Conservation (phyloP, 2,797 vertebrate species). For the Gymnoscopelus braueri region DNA sequence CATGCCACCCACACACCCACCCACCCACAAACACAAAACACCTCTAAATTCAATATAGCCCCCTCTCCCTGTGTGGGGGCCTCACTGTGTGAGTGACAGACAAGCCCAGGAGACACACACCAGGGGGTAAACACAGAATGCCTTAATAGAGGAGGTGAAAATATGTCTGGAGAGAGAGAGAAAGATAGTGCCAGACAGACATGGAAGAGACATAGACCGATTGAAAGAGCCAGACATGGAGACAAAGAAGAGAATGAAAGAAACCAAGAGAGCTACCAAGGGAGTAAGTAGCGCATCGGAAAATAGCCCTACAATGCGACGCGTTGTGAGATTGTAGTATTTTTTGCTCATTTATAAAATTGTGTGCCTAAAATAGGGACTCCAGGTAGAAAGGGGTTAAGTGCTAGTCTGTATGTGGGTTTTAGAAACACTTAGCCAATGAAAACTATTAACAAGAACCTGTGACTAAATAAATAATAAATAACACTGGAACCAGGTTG, state of each 20-base stretch:
- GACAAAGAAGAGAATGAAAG: background rate
- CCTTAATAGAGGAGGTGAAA: constrained; percentile 37
- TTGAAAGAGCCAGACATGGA: background rate
- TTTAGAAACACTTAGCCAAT: too few relatives aligned
- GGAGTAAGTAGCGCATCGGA: background rate
- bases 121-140: constrained; percentile 46
- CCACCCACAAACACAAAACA: constrained; percentile 26
- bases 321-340: too few relatives aligned
- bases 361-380: too few relatives aligned
- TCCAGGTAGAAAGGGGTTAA: too few relatives aligned
- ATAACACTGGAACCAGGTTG: too few relatives aligned
- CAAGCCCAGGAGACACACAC: constrained; percentile 47
- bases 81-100: constrained; percentile 58
- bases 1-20: constrained; percentile 10
- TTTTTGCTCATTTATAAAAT: too few relatives aligned
- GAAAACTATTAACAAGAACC: too few relatives aligned
- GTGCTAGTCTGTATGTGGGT: too few relatives aligned
- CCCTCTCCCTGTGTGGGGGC: constrained; percentile 30
- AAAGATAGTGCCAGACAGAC: constrained; percentile 51
- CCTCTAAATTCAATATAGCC: constrained; percentile 43
- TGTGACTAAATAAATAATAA: too few relatives aligned
- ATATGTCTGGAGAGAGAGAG: constrained; percentile 48
- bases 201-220: constrained; percentile 42
- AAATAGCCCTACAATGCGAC: too few relatives aligned
- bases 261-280: constrained; percentile 17